Conservation (phyloP, 2,888 invertebrate species). For the Phytoseiulus persimilis region DNA sequence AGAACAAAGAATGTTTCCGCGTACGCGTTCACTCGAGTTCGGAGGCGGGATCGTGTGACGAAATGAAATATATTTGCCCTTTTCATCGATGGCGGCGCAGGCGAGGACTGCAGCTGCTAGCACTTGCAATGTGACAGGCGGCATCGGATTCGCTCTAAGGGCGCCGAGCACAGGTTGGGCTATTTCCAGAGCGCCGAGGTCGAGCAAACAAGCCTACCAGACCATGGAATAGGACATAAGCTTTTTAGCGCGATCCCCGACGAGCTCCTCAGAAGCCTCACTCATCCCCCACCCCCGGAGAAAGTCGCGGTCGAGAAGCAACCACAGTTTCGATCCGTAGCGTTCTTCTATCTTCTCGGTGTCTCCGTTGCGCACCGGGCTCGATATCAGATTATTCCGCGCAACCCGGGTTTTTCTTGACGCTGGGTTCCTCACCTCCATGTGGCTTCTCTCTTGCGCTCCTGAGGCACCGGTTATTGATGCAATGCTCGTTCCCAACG, state of each 20-base stretch:
- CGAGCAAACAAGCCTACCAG: neutral
- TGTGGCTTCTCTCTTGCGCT: too few relatives aligned
- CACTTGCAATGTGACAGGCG: neutral
- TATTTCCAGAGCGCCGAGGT: neutral
- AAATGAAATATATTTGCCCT: neutral
- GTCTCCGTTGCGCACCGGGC: too few relatives aligned
- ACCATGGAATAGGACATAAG: neutral
- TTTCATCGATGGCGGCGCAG: neutral
- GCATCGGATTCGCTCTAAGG: neutral
- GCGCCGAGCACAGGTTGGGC: neutral
- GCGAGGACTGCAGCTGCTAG: neutral
- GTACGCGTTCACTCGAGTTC: neutral
- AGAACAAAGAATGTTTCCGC: neutral
- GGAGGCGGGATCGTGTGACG: neutral
- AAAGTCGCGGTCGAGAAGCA: too few relatives aligned
- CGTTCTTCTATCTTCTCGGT: too few relatives aligned
- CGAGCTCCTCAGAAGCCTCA: too few relatives aligned
- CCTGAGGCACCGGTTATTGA: too few relatives aligned
- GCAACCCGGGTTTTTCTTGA: too few relatives aligned
- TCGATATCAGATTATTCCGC: too few relatives aligned
- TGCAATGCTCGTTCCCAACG: too few relatives aligned
- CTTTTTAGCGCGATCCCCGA: neutral
- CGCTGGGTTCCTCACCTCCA: too few relatives aligned
- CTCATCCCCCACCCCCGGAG: too few relatives aligned
- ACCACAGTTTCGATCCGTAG: too few relatives aligned